Percentiles rank a stretch among this genome's conserved stretches.
These are phyloP conservation scores for Spinibarbus caldwelli DNA, from an alignment of 2,797 vertebrate genomes.

Conservation along the genomic window DNA sequence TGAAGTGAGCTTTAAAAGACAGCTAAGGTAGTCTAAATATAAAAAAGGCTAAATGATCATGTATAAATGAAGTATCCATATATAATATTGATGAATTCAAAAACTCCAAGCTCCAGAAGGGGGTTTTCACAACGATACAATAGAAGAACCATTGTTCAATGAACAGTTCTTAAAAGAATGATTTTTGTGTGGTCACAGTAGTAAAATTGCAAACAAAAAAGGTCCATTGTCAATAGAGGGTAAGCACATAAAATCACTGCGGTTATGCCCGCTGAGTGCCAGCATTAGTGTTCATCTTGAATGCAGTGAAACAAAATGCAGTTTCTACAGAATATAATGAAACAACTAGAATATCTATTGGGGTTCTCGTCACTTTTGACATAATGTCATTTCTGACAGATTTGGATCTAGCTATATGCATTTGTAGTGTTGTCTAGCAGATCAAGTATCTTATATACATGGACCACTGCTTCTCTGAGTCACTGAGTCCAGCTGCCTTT, in stretches of 20 bases:
- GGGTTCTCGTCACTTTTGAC: not conserved
- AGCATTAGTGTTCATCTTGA: not conserved
- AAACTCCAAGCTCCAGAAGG: not conserved
- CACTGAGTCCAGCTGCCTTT: not conserved
- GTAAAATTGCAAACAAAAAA: not conserved
- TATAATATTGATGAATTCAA: not conserved
- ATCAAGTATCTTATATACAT: not conserved
- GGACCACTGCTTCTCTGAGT: not conserved
- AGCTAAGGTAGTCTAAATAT: not conserved
- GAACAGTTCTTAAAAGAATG: not conserved
- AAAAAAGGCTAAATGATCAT: not conserved
- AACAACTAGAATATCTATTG: not conserved
- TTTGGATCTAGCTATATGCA: not conserved
- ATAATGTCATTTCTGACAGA: not conserved
- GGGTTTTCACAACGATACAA: not conserved
- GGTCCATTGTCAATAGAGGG: not conserved
- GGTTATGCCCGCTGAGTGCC: not conserved
- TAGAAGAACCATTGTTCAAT: not conserved
- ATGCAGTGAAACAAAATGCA: not conserved
- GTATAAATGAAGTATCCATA: not conserved
- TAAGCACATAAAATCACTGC: no score
- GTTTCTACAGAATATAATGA: not conserved
- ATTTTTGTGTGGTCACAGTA: not conserved
- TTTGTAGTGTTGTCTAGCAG: not conserved
- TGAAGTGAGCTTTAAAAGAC: not conserved